Base-by-base conservation (phyloP, 2,113 vertebrate genomes). In the Burhinus bistriatus region DNA sequence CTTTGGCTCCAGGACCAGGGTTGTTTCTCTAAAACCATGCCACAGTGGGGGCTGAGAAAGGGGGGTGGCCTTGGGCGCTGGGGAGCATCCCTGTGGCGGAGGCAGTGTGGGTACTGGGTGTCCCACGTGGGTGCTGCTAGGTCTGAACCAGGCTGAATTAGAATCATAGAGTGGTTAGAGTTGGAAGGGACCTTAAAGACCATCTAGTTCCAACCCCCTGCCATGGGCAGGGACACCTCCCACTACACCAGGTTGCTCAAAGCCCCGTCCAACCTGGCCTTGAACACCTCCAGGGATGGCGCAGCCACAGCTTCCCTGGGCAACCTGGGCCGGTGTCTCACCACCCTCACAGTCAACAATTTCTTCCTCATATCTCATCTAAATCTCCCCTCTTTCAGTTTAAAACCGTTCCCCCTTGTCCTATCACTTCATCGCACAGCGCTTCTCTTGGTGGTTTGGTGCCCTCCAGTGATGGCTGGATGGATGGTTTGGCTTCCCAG, bases 1-100 rank as follows among this genome's bases (percentile, higher is more conserved):
- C 57, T 72, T 69, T 4, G 3, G 10, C 42, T 88, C 57, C 1
- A 4, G 61, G 15, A 38, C 34, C 0, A 0, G 34, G 26, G 7
- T 64, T 84, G 3, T 36, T 45, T 75, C 61, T 83, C 21, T 36
- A 44, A 76, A 89, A 40, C 65, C 26, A 0, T 18, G 1, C 30
- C 2, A 0, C 1, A 1, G 8, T 11, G 18, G n/a, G 7, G 15
- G 21, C 51, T 83, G 85, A 70, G 54, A 15, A 5, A 36, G 40
- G 21, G 34, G 20, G 29, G 23, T 40, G 61, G 61, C 34, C 12
- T 84, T 0, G 0, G 29, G 45, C 4, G 0, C 32, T 20, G 38
- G 22, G 9, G 25, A 76, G 23, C 27, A 5, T 83, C 71, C 12
- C 15, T 16, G 20, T 16, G 23, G 12, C 11, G 38, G 12, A 15